Conservation (phyloP, 2,888 invertebrate genomes). For the Oxytorus armatus region DNA sequence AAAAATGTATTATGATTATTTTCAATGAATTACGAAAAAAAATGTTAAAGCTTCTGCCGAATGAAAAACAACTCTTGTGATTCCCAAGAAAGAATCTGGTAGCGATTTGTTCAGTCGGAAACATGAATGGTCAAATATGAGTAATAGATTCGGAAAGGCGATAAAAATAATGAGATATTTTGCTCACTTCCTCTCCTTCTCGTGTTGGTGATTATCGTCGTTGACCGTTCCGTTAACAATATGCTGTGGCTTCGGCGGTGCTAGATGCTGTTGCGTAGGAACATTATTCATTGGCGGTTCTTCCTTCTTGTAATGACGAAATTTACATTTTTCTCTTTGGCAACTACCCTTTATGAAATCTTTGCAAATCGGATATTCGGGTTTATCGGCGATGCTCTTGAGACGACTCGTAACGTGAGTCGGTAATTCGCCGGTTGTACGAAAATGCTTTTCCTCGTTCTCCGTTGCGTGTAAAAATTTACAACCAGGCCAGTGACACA, state of each 20-base stretch:
- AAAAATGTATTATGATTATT: no score
- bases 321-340: constrained; percentile 82
- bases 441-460: constrained; percentile 91
- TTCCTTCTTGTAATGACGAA: constrained; percentile 79
- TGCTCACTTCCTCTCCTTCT: constrained; percentile 80
- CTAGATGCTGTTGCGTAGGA: constrained; percentile 75
- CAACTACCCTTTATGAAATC: constrained; percentile 85
- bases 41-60: no score
- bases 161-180: constrained; percentile 1
- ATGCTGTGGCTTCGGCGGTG: constrained; percentile 77
- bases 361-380: constrained; percentile 85
- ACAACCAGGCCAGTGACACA: constrained; percentile 90
- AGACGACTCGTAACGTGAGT: constrained; percentile 84
- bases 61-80: no score
- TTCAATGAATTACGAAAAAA: neutral
- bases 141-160: neutral
- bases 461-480: constrained; percentile 92
- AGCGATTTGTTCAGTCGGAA: no score
- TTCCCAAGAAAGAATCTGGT: neutral
- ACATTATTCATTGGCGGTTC: constrained; percentile 78
- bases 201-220: constrained; percentile 78
- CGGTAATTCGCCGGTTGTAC: constrained; percentile 90
- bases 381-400: constrained; percentile 80
- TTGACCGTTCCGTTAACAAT: constrained; percentile 75
- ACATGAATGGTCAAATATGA: no score